A percentile compares a stretch with the other conserved stretches of the same genome.
Evolutionary conservation across 2,113 vertebrate species (phyloP).

Genomic region (Tauraco erythrolophus): DNA sequence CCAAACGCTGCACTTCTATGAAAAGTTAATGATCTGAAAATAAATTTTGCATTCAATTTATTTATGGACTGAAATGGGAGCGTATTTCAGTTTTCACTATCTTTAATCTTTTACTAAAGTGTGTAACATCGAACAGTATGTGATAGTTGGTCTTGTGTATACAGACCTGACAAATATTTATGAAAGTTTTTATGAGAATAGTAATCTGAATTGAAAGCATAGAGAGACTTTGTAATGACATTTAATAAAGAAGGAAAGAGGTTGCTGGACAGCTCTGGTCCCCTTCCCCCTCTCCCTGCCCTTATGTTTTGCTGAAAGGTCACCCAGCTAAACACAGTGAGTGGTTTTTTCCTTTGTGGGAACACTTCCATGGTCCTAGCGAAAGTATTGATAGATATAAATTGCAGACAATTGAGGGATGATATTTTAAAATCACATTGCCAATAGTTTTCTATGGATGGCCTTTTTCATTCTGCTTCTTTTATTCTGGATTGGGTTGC

Average conservation of each 20-base stretch:
- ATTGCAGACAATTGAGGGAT: constrained; percentile 65
- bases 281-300: constrained; percentile 18
- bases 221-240: constrained; percentile 44
- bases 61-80: not conserved
- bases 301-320: constrained; percentile 52
- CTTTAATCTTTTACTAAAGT: not conserved
- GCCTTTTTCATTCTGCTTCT: constrained; percentile 46
- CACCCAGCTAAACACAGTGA: not conserved
- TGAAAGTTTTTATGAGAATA: not conserved
- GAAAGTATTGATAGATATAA: constrained; percentile 62
- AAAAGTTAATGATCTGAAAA: not conserved
- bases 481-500: not conserved
- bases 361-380: constrained; percentile 5
- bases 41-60: not conserved
- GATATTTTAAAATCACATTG: constrained; percentile 69
- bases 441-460: constrained; percentile 55
- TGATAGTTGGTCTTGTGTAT: not conserved
- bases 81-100: not conserved
- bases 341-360: constrained; percentile 10
- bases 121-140: no score
- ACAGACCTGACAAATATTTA: not conserved
- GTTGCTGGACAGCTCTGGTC: not conserved
- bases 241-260: constrained; percentile 28
- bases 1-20: not conserved
- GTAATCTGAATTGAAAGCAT: not conserved